Conservation (phyloP, 2,888 invertebrate species). For the Troides helena region DNA sequence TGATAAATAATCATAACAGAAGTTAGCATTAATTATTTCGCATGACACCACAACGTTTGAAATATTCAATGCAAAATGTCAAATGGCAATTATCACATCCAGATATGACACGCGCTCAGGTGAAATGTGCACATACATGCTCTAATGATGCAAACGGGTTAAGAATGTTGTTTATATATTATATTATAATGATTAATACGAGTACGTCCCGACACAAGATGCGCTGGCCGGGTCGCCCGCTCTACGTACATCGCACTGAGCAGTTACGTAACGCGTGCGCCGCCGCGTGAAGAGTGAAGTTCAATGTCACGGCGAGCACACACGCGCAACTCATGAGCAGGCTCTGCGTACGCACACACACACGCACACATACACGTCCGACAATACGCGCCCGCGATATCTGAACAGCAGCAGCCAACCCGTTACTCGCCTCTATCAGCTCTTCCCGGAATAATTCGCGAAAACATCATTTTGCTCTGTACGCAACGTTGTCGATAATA, state of each 20-base stretch:
- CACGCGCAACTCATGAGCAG: constrained; percentile 48
- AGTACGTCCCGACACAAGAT: constrained; percentile 18
- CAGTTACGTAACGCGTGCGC: constrained; percentile 73
- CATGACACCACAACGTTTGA: no score
- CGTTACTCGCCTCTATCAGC: constrained; percentile 73
- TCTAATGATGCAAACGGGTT: no score
- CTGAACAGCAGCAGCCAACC: constrained; percentile 71
- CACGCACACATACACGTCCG: constrained; percentile 40
- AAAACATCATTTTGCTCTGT: constrained; percentile 65
- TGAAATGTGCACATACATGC: no score
- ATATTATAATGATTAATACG: background rate
- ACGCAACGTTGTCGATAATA: constrained; percentile 50
- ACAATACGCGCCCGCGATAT: constrained; percentile 56
- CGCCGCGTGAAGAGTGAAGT: constrained; percentile 76
- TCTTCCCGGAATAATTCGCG: constrained; percentile 74
- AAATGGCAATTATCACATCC: no score
- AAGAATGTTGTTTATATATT: no score
- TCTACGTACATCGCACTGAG: constrained; percentile 32
- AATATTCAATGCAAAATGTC: no score
- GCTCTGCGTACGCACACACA: constrained; percentile 30
- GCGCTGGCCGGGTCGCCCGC: constrained; percentile 30
- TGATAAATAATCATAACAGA: no score
- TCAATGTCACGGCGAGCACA: constrained; percentile 69
- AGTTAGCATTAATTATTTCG: no score
- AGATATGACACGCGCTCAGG: no score